Conservation (phyloP, 2,888 invertebrate genomes). For the Dryocosmus kuriphilus region DNA sequence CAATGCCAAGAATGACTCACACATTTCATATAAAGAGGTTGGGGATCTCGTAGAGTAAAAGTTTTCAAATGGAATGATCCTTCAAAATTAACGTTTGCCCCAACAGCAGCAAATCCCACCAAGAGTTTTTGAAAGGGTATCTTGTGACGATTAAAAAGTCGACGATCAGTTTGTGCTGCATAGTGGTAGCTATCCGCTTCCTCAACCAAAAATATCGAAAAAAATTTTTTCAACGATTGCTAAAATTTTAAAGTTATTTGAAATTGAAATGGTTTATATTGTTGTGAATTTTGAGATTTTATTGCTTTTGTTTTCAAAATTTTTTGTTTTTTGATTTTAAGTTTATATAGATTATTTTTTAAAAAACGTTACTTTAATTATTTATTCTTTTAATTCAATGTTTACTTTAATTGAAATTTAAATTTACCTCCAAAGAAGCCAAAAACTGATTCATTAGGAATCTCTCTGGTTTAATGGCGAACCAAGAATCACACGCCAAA, state of each 20-base stretch:
- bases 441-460: slow-evolving; percentile 42
- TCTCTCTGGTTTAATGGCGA: too few species aligned
- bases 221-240: too few species aligned
- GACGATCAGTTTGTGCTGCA: slow-evolving; percentile 2
- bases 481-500: slow-evolving; percentile 26
- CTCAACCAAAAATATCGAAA: slow-evolving; percentile 40
- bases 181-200: slow-evolving; percentile 36
- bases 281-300: too few species aligned
- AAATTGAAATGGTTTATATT: too few species aligned
- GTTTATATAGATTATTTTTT: too few species aligned
- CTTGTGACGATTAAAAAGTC: background rate
- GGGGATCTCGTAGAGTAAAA: slow-evolving; percentile 64
- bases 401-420: background rate
- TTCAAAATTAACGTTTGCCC: slow-evolving; percentile 70
- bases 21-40: slow-evolving; percentile 69
- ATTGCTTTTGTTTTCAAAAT: background rate
- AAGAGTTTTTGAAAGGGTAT: slow-evolving; percentile 51
- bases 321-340: too few species aligned
- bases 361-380: too few species aligned
- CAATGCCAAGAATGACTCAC: slow-evolving; percentile 72
- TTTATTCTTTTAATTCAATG: too few species aligned
- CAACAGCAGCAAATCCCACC: slow-evolving; percentile 72
- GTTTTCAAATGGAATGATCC: slow-evolving; percentile 63
- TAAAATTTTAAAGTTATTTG: too few species aligned
- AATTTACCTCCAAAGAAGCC: background rate